phyloP scores from a whole-genome alignment of 2,113 vertebrate species.

The Poicephalus meyeri region DNA sequence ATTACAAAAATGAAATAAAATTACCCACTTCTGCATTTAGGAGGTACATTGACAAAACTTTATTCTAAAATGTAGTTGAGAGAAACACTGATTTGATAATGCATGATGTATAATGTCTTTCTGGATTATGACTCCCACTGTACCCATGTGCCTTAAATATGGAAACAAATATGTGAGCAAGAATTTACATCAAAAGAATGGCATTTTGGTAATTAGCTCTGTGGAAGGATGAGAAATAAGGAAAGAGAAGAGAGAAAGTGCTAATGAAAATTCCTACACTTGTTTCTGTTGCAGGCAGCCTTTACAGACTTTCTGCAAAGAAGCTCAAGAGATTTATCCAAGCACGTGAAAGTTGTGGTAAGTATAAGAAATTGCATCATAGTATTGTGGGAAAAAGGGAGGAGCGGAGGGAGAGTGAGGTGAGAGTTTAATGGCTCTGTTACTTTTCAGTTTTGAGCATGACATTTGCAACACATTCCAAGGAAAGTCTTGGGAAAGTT shows the following conservation, averaged over 20 bases:
- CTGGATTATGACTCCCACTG: neutral
- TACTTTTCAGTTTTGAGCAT: slow-evolving; percentile 63
- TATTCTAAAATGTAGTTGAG: neutral
- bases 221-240: neutral
- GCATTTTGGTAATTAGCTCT: neutral
- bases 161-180: neutral
- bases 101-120: neutral
- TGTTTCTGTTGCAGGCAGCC: slow-evolving; percentile 73
- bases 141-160: neutral
- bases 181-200: neutral
- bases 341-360: slow-evolving; percentile 85
- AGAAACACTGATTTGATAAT: neutral
- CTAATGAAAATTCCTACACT: neutral
- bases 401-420: neutral
- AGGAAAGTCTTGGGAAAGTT: slow-evolving; percentile 68
- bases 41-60: neutral
- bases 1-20: neutral
- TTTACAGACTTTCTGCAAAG: slow-evolving; percentile 86
- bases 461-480: slow-evolving; percentile 61
- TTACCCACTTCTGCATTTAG: neutral
- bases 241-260: neutral
- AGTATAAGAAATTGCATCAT: slow-evolving; percentile 51
- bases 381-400: neutral
- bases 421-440: slow-evolving; percentile 60
- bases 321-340: slow-evolving; percentile 85